Evolutionary conservation across 2,888 invertebrate genomes (phyloP).

Genomic region (Eupithecia tripunctaria): DNA sequence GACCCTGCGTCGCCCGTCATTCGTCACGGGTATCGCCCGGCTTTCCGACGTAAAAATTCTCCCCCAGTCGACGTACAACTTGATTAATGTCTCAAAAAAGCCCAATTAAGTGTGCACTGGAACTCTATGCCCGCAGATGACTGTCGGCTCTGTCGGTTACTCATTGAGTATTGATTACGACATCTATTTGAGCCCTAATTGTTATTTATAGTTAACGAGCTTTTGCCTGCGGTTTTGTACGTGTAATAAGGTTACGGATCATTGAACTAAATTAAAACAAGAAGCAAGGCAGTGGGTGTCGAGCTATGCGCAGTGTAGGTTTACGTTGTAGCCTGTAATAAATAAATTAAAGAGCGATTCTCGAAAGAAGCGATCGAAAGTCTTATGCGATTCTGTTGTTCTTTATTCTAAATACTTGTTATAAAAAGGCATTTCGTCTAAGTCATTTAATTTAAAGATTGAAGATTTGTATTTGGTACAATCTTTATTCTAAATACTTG

Average conservation of each 20-base stretch:
- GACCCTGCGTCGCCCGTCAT: conserved; percentile 65
- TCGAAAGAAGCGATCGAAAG: too few species aligned
- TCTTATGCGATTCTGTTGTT: too few species aligned
- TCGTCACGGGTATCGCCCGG: conserved; percentile 70
- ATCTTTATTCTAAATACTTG: too few species aligned
- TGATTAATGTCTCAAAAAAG: conserved; percentile 82
- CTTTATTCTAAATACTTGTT: too few species aligned
- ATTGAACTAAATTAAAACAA: background rate
- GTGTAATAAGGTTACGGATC: background rate
- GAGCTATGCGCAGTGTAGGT: too few species aligned
- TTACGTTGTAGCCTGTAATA: too few species aligned
- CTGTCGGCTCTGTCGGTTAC: conserved; percentile 38
- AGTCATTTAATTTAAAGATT: too few species aligned
- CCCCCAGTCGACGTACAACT: conserved; percentile 69
- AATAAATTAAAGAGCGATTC: too few species aligned
- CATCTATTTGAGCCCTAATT: conserved; percentile 27
- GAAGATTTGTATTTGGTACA: too few species aligned
- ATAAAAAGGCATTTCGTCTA: too few species aligned
- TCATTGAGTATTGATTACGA: conserved; percentile 41
- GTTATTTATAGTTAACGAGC: conserved; percentile 29
- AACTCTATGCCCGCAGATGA: conserved; percentile 66
- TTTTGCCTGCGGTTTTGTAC: background rate
- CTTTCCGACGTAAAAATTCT: conserved; percentile 74
- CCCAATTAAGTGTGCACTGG: conserved; percentile 77
- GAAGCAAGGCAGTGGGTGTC: too few species aligned